Evolutionary conservation across 92 coral and sea anemone species (phyloP).

Genomic region (Virgularia gustaviana): DNA sequence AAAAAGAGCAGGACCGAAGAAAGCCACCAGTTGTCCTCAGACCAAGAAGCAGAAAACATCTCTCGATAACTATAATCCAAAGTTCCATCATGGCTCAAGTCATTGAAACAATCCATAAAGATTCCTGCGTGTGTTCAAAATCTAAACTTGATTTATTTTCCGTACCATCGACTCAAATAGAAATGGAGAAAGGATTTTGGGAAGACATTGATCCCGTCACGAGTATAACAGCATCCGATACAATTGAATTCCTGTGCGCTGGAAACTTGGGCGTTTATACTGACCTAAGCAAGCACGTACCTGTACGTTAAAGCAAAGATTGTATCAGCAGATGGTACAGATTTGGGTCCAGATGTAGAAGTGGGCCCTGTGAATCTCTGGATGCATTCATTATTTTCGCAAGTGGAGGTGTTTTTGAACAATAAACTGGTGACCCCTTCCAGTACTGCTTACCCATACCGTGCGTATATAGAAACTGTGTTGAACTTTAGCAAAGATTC

Average conservation of each 20-base stretch:
- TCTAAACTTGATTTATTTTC: constrained; percentile 19
- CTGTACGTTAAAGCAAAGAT: constrained; percentile 19
- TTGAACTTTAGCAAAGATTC: constrained; percentile 24
- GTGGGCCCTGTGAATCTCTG: constrained; percentile 25
- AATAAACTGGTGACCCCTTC: constrained; percentile 3
- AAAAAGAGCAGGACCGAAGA: constrained; percentile 31
- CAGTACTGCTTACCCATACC: constrained; percentile 28
- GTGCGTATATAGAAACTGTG: constrained; percentile 28
- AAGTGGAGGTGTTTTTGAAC: constrained; percentile 33
- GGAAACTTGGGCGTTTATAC: constrained; percentile 9
- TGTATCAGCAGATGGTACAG: constrained; percentile 11
- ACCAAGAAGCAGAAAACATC: constrained; percentile 56
- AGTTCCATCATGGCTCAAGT: not conserved
- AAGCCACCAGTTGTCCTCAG: constrained; percentile 34
- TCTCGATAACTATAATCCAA: constrained; percentile 20
- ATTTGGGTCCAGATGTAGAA: not conserved
- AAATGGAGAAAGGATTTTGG: constrained; percentile 31
- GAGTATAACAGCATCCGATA: not conserved
- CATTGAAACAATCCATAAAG: constrained; percentile 17
- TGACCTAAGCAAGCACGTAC: constrained; percentile 19
- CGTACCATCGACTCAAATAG: constrained; percentile 10
- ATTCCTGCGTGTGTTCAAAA: constrained; percentile 8
- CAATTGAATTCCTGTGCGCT: constrained; percentile 18
- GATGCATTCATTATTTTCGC: constrained; percentile 27
- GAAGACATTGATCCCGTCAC: constrained; percentile 14